Evolutionary conservation across 1,140 invertebrate genomes (phyloP), one percentile per base, ranked within the genome.

Genomic region (Berghia stephanieae): DNA sequence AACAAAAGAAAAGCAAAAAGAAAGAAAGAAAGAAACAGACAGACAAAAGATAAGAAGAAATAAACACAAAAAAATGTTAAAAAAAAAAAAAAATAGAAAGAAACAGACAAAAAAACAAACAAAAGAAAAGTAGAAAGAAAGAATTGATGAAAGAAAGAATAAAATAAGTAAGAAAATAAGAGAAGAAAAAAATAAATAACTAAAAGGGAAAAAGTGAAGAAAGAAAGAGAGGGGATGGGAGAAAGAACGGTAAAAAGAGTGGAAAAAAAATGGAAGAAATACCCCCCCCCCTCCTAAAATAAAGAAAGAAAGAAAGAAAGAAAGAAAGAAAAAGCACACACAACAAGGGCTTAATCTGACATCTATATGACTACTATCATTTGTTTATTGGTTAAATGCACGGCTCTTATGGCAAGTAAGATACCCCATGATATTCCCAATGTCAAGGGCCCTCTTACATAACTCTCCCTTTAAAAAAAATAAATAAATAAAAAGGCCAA

Each of bases 111-210:
- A 34, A 8, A 67, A 8, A 67, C 24, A 67, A 8, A 67, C 24
- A 10, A 8, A 67, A 8, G 42, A 8, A 67, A 8, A 67, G 63
- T 38, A 6, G 42, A 38, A 67, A 6, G 42, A 38, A 67, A 8
- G 42, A 31, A 67, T 4, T 38, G 63, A 67, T 4, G 42, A n/a
- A 67, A 3, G 42, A 38, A 67, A 6, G 42, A n/a, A 67, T 4
- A 67, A 38, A 36, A 8, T 31, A 67, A 38, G 42, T 4, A 67
- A 8, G 4, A n/a, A 24, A 36, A 24, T 21, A 24, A 36, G 42
- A 38, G 42, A 38, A 67, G 63, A 67, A 38, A 67, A 38, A 67
- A 38, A 67, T 13, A 67, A 8, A 67, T 31, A 67, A 38, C 36
- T 31, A 67, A 38, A 67, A 8, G 42, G 63, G 42, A 8, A 31